Conservation (phyloP, 2,888 invertebrate species). For the Alsophila aescularia region DNA sequence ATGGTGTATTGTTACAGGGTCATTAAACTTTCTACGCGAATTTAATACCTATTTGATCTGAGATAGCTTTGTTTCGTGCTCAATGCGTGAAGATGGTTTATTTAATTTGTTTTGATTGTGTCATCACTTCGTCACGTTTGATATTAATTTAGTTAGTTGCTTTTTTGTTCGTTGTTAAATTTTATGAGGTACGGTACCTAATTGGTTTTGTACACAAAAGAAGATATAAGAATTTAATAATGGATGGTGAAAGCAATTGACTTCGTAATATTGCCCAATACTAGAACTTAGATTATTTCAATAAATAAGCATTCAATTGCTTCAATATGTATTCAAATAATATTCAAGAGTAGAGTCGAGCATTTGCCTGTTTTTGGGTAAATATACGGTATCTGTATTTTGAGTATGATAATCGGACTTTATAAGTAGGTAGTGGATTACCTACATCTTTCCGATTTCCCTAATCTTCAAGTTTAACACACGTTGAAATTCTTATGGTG, state of each 20-base stretch:
- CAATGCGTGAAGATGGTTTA: slow-evolving; percentile 38
- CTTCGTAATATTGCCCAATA: no score
- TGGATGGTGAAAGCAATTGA: no score
- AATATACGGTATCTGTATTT: neutral
- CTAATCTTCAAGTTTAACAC: slow-evolving; percentile 12
- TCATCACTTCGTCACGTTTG: slow-evolving; percentile 39
- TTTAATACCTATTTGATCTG: slow-evolving; percentile 29
- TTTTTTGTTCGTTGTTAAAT: neutral
- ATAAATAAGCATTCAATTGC: neutral
- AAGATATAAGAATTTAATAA: no score
- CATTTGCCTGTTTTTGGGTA: neutral
- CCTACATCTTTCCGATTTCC: neutral
- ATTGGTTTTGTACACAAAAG: no score
- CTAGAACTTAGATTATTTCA: no score
- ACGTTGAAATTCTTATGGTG: no score
- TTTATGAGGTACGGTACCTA: neutral
- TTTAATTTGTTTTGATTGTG: slow-evolving; percentile 49
- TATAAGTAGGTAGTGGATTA: neutral
- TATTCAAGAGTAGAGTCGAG: neutral
- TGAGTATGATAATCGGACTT: neutral
- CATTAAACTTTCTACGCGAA: slow-evolving; percentile 57
- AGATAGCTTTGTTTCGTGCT: slow-evolving; percentile 40
- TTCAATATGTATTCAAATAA: slow-evolving; percentile 1
- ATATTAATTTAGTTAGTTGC: slow-evolving; percentile 10
- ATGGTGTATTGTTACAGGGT: slow-evolving; percentile 45